Evolutionary conservation across 35 echinoderm and acorn worm genomes (phyloP), one percentile per base, ranked within the genome.

Genomic region (Lytechinus variegatus): DNA sequence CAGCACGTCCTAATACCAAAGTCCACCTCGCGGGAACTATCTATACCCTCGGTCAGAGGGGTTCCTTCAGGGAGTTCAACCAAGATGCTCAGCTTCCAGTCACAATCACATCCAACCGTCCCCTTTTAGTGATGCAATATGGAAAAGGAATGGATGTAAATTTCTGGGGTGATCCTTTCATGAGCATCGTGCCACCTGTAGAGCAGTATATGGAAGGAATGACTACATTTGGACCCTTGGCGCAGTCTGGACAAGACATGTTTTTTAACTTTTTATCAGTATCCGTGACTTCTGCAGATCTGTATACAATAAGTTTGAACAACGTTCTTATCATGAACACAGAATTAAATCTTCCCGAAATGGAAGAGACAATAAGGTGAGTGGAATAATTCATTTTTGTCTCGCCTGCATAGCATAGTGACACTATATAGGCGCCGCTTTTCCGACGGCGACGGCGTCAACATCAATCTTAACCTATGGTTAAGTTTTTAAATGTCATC

Each of bases 201-300:
- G 98, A 99, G 94, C 98, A 99, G 72, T 99, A 97, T 57, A 93
- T 99, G 24, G 95, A 94, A 92, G 98, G 96, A 33, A 96, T 72
- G 29, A 95, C 97, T 6, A 99, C 98, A 14, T 99, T 99, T 95
- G 97, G 97, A 55, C 96, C 97, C 8, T 97, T 99, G 21, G 91
- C 97, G 71, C 87, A 94, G 44, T 87, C 97, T 19, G 87, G 89
- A 8, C 51, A 19, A 28, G 86, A 95, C 58, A 95, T 52, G 16
- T 87, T 99, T 13, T 56, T 24, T 44, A 96, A 95, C 29, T 99
- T 91, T 61, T 72, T 96, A 1, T 88, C 89, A n/a, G 61, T 99
- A 27, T 97, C 96, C 12, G 94, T 97, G 14, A 96, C 98, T 61
- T 97, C 98, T 52, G 94, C 95, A 14, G 90, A 95, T 33, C 94